Evolutionary conservation across 2,113 vertebrate genomes (phyloP).

Genomic region (Aptenodytes patagonicus): DNA sequence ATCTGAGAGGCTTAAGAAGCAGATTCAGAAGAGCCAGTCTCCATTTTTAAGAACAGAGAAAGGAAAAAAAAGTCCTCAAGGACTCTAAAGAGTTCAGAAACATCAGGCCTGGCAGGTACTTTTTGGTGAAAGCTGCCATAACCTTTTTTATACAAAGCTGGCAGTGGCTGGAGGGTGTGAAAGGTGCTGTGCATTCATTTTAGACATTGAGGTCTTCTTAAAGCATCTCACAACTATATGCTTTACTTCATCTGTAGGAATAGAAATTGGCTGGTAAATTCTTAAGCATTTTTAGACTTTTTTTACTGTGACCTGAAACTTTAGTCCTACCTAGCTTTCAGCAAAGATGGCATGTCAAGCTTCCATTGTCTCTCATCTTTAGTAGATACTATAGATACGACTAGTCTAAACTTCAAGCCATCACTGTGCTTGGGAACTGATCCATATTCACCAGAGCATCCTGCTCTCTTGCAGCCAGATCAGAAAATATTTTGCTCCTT

Average conservation of each 20-base stretch:
- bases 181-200: not conserved
- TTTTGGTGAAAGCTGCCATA: not conserved
- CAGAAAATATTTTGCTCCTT: not conserved
- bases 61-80: not conserved
- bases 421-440: not conserved
- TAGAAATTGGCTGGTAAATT: not conserved
- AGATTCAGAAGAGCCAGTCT: not conserved
- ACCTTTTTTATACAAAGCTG: not conserved
- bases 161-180: not conserved
- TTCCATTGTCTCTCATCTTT: not conserved
- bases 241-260: not conserved
- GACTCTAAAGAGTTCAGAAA: not conserved
- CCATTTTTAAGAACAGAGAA: not conserved
- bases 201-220: not conserved
- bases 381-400: fast-evolving
- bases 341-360: not conserved
- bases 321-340: not conserved
- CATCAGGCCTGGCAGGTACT: not conserved
- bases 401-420: not conserved
- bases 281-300: not conserved
- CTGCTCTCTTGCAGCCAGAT: not conserved
- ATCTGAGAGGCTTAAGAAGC: not conserved
- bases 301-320: not conserved
- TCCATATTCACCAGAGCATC: not conserved
- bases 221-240: not conserved